These are phyloP conservation scores for Pseudopipra pipra DNA, from an alignment of 2,113 vertebrate species.

Conservation along the genomic window DNA sequence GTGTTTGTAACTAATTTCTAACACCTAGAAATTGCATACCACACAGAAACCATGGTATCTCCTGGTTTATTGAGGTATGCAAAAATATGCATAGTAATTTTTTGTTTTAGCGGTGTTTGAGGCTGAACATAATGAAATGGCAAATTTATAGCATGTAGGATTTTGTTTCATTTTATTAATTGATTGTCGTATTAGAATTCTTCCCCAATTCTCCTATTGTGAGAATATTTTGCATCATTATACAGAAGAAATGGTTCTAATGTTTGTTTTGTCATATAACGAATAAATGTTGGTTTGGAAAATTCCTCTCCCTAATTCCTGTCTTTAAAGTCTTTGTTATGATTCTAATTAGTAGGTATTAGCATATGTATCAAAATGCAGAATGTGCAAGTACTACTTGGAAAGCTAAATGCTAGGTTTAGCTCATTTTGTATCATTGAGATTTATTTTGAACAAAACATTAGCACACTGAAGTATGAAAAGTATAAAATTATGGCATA, in stretches of 20 bases:
- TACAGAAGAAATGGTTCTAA: slow-evolving; percentile 8
- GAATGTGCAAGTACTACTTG: slow-evolving; percentile 30
- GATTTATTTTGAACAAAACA: slow-evolving; percentile 45
- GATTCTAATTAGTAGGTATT: slow-evolving; percentile 59
- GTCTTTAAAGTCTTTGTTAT: slow-evolving; percentile 49
- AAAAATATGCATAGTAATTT: not conserved
- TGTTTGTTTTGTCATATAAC: slow-evolving; percentile 18
- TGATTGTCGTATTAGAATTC: not conserved
- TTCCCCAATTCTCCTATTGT: not conserved
- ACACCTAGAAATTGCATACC: not conserved
- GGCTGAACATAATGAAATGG: not conserved
- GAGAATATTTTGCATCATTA: not conserved
- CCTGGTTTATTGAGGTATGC: not conserved
- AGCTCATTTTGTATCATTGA: slow-evolving; percentile 33
- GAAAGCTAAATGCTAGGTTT: slow-evolving; percentile 55
- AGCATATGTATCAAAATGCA: slow-evolving; percentile 59
- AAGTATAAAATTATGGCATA: slow-evolving; percentile 15
- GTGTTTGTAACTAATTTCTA: not conserved
- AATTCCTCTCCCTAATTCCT: slow-evolving; percentile 55
- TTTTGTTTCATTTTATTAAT: not conserved
- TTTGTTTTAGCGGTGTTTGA: not conserved
- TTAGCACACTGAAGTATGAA: slow-evolving; percentile 18
- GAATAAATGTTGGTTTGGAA: slow-evolving; percentile 43
- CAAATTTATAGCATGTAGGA: not conserved
- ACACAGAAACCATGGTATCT: not conserved